phyloP scores from a whole-genome alignment of 2,797 vertebrate genomes.

The Myotis findleyi region DNA sequence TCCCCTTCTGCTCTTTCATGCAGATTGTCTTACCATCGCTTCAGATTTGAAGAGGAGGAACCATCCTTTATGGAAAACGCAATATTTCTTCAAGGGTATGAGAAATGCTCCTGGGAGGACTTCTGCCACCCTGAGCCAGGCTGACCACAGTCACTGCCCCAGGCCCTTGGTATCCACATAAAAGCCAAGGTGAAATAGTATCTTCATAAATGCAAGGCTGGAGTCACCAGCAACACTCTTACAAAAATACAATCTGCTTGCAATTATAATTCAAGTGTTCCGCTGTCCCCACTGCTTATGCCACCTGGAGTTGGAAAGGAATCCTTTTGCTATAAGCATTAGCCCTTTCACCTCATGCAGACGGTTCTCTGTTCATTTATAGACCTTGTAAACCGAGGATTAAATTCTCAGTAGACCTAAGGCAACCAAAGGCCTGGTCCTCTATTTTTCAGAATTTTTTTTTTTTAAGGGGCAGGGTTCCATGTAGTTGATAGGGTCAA shows the following conservation, averaged over 20 bases:
- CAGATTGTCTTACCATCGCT: not conserved
- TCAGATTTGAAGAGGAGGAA: constrained; percentile 42
- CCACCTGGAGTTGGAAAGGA: not conserved
- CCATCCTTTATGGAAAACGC: constrained; percentile 11
- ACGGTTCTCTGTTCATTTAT: not conserved
- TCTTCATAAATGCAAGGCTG: not conserved
- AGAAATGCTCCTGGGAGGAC: not conserved
- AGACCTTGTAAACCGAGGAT: not conserved
- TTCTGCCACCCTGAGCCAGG: not conserved
- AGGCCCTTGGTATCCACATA: not conserved
- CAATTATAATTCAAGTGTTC: not conserved
- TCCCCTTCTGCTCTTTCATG: not conserved
- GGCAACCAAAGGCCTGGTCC: not conserved
- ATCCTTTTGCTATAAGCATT: not conserved
- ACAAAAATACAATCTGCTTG: not conserved
- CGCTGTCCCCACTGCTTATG: not conserved
- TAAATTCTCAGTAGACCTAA: not conserved
- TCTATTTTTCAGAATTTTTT: not conserved
- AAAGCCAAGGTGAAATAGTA: not conserved
- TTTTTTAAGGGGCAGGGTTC: not conserved
- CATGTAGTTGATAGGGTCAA: not conserved
- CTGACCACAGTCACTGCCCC: not conserved
- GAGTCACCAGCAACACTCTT: not conserved
- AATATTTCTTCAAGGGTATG: not conserved
- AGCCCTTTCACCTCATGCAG: not conserved